Evolutionary conservation across 2,113 vertebrate genomes (phyloP), one percentile per base, ranked within the genome.

Genomic region (Passerina amoena): DNA sequence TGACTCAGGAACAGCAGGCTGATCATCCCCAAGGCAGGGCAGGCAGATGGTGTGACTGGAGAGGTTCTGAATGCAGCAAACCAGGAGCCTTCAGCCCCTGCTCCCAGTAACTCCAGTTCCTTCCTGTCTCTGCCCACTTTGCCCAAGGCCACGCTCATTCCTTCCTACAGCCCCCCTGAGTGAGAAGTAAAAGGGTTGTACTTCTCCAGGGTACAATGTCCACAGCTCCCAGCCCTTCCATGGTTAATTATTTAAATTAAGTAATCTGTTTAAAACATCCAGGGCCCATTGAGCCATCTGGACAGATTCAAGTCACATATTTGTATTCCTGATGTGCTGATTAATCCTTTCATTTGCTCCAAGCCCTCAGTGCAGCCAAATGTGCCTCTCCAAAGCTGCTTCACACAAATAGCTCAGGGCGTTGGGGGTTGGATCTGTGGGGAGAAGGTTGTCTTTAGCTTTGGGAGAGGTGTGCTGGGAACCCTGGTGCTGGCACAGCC

Each of bases 211-310:
- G 83, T 40, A 48, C 51, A 56, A 20, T 3, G 23, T 54, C 16
- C 51, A 20, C 77, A 59, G 71, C 81, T 53, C 40, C 48, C 59
- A 71, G 60, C n/a, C 60, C 45, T 71, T 70, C 38, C 10, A 2
- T 48, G 56, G 75, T 42, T 38, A 27, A 61, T 61, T 60, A 47
- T 89, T 94, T 96, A 91, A 80, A 96, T 97, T 90, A 90, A 66
- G 71, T 72, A 48, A 91, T 91, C 88, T 88, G 28, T 61, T 94
- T 24, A 13, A 82, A 90, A 73, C 72, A 25, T 45, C 40, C 47
- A 72, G 59, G 86, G 84, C 71, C 57, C 7, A 0, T 51, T 33
- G 54, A 81, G 76, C 86, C 96, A 92, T 78, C 87, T 92, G 96
- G 82, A 25, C 3, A 3, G 57, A 73, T 82, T 35, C 19, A 59